phyloP scores from a whole-genome alignment of 2,797 vertebrate genomes.

The Neoniphon sammara region DNA sequence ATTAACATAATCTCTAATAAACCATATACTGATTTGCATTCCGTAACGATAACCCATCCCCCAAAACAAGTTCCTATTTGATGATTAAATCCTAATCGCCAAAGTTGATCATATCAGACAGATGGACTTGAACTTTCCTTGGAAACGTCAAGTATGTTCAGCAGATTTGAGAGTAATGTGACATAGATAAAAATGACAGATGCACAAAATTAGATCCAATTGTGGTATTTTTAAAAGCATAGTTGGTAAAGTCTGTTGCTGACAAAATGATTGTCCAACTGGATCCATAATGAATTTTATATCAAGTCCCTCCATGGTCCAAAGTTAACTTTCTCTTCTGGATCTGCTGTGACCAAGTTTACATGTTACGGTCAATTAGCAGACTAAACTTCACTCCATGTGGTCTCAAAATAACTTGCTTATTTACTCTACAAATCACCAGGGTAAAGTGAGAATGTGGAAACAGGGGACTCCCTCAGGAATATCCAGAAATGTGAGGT shows the following conservation, averaged over 20 bases:
- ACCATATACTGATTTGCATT: not conserved
- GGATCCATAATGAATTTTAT: not conserved
- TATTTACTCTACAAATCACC: constrained; percentile 54
- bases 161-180: no score
- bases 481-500: constrained; percentile 29
- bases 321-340: constrained; percentile 15
- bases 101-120: not conserved
- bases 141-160: no score
- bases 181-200: no score
- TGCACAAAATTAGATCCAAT: not conserved
- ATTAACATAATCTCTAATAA: not conserved
- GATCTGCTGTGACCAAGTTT: constrained; percentile 21
- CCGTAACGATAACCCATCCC: no score
- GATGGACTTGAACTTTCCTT: not conserved
- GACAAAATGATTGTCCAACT: no score
- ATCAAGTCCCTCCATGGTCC: not conserved
- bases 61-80: no score
- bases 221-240: not conserved
- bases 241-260: no score
- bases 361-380: constrained; percentile 49
- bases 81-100: not conserved
- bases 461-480: constrained; percentile 33
- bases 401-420: constrained; percentile 36
- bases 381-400: constrained; percentile 6
- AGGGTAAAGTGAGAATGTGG: constrained; percentile 41